phyloP scores from a whole-genome alignment of 1,140 invertebrate species.

The Lepidostoma basale region DNA sequence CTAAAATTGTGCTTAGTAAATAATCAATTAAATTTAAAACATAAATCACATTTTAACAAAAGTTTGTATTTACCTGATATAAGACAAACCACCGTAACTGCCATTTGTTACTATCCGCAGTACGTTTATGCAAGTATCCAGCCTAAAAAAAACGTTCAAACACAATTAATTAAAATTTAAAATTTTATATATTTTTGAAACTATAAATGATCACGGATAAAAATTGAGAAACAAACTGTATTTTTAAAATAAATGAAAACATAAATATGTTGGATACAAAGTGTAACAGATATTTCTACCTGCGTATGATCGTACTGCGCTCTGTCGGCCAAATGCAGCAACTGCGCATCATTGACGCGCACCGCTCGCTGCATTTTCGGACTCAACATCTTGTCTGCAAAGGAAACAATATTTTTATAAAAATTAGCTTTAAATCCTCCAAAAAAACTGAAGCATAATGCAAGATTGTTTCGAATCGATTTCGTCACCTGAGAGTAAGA shows the following conservation, averaged over 20 bases:
- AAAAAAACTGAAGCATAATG: no score
- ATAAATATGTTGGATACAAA: background rate
- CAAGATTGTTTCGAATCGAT: no score
- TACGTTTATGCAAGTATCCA: conserved; percentile 86
- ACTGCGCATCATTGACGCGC: conserved; percentile 79
- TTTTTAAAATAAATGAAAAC: no score
- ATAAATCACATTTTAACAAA: no score
- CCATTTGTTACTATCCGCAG: conserved; percentile 87
- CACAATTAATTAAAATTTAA: no score
- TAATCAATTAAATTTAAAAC: no score
- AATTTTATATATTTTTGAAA: no score
- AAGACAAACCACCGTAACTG: conserved; percentile 88
- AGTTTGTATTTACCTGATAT: conserved; percentile 76
- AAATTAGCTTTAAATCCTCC: no score
- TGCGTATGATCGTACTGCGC: conserved; percentile 79
- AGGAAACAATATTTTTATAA: conserved; percentile 27
- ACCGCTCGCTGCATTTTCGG: conserved; percentile 85
- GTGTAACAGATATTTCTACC: conserved; percentile 46
- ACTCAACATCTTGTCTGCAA: conserved; percentile 66
- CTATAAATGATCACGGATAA: no score
- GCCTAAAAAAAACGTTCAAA: conserved; percentile 52
- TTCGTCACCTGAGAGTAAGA: no score
- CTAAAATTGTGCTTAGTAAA: no score
- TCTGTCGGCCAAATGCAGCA: conserved; percentile 83
- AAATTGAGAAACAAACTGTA: no score